phyloP scores from a whole-genome alignment of 2,888 invertebrate species.

The Mythimna vitellina region DNA sequence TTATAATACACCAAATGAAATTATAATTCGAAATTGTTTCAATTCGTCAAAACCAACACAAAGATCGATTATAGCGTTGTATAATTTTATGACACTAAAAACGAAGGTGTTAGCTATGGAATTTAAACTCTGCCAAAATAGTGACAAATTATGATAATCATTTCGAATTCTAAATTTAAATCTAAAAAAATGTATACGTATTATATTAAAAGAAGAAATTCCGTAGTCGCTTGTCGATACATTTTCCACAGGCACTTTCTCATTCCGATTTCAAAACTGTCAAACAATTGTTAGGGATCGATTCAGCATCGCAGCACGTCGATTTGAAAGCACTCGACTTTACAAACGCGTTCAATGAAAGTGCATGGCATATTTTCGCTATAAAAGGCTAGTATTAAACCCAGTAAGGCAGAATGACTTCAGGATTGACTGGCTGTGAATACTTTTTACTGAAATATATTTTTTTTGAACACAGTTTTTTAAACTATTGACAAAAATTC shows the following conservation, averaged over 20 bases:
- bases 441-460: neutral
- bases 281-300: conserved; percentile 23
- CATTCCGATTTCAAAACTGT: conserved; percentile 31
- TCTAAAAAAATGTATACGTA: neutral
- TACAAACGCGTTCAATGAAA: conserved; percentile 24
- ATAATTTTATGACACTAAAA: neutral
- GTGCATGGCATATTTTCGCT: conserved; percentile 20
- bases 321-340: conserved; percentile 30
- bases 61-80: neutral
- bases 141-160: neutral
- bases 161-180: neutral
- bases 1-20: neutral
- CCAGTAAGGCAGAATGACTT: conserved; percentile 4
- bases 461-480: neutral
- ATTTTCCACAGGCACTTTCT: conserved; percentile 18
- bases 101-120: too few species aligned
- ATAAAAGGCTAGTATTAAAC: conserved; percentile 34
- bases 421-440: neutral
- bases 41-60: too few species aligned
- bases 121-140: too few species aligned
- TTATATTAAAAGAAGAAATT: neutral
- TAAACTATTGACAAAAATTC: neutral
- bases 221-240: neutral
- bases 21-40: neutral
- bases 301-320: conserved; percentile 35